phyloP scores from a whole-genome alignment of 2,888 invertebrate genomes.

The Tetheella fluctuosa region DNA sequence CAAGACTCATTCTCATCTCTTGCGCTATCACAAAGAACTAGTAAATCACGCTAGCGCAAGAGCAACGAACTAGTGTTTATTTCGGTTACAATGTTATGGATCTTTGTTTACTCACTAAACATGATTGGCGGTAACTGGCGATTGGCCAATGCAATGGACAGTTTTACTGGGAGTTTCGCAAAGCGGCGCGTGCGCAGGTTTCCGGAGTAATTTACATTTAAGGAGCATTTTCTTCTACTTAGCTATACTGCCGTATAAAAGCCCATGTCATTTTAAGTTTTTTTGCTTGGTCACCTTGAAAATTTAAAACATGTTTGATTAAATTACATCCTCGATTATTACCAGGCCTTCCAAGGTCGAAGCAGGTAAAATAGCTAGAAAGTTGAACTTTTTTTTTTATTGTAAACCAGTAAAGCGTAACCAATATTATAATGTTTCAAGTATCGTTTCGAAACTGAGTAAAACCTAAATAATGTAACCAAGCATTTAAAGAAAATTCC shows the following conservation, averaged over 20 bases:
- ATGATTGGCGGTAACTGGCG: conserved; percentile 52
- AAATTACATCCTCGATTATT: too few species aligned
- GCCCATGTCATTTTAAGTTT: too few species aligned
- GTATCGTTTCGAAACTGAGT: not conserved
- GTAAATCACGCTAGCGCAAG: conserved; percentile 37
- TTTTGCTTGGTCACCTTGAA: too few species aligned
- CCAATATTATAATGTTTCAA: not conserved
- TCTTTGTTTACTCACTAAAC: conserved; percentile 57
- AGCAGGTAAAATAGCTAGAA: not conserved
- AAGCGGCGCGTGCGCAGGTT: conserved; percentile 27
- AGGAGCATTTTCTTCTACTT: not conserved
- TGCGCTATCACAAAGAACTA: conserved; percentile 18
- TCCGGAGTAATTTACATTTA: not conserved
- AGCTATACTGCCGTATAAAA: too few species aligned
- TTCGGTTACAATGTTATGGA: conserved; percentile 57
- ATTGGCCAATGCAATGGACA: conserved; percentile 42
- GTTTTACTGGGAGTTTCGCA: conserved; percentile 34
- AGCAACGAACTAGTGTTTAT: conserved; percentile 58
- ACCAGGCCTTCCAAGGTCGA: not conserved
- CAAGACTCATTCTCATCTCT: conserved; percentile 2
- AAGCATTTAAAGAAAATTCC: too few species aligned
- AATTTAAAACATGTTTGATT: not conserved
- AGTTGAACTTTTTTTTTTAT: not conserved
- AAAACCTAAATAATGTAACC: not conserved
- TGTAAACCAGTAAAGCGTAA: not conserved